Evolutionary conservation across 2,797 vertebrate genomes (phyloP), one percentile per base, ranked within the genome.

Genomic region (Nyctibius grandis): DNA sequence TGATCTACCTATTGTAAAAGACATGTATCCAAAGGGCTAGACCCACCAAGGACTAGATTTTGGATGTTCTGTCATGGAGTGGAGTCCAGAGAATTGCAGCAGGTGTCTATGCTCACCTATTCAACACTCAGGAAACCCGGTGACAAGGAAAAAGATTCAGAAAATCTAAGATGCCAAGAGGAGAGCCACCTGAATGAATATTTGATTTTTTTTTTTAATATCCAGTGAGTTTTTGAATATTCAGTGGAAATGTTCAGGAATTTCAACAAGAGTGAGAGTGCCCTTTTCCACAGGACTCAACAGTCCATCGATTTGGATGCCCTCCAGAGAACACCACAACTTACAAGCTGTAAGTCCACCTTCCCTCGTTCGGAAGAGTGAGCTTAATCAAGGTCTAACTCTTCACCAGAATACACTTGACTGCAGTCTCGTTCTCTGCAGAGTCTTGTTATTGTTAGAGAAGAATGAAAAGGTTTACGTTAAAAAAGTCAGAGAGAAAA

Each of bases 291-390:
- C 9, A 14, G 36, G 47, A 54, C 22, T 60, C 10, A 12, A 10
- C 4, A 8, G 14, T 40, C 31, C 59, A 15, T 53, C 0, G 0
- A 11, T 53, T 6, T 61, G n/a, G 29, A 34, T 3, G 89, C 51
- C 21, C 17, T 82, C 28, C 54, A 65, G 38, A 82, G 11, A 89
- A 11, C 11, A 59, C 9, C 31, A 47, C 0, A 3, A 9, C 31
- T 61, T 78, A 20, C 11, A 85, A 85, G 12, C 28, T 88, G 8
- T 36, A 40, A 69, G 6, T 63, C 40, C 36, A 19, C 7, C 17
- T 85, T 85, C 9, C 22, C 7, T 33, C 50, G 20, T 8, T 64
- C 22, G 33, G 42, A 83, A 72, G 6, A 38, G 3, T 22, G 14
- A 79, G 15, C 17, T 74, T 73, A 67, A 73, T 61, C 25, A 56